These are phyloP conservation scores for Dendrophyllia cribrosa DNA, from an alignment of 64 coral and sea anemone species.

Conservation along the genomic window DNA sequence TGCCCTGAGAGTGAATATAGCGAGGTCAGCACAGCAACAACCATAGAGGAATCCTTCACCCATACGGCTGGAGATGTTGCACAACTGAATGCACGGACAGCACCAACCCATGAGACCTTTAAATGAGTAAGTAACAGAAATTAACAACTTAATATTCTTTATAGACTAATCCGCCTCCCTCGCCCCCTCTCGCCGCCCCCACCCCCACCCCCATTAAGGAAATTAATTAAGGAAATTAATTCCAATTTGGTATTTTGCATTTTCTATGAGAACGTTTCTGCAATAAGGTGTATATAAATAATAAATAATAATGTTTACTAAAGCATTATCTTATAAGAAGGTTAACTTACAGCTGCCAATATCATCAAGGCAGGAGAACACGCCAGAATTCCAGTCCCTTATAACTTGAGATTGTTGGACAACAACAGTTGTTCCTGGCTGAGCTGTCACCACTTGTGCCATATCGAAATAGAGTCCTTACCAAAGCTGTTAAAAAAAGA, in stretches of 20 bases:
- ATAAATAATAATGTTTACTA: too few relatives aligned
- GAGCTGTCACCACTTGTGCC: conserved; percentile 8
- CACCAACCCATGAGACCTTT: conserved; percentile 32
- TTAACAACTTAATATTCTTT: too few relatives aligned
- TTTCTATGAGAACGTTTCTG: too few relatives aligned
- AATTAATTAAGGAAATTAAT: too few relatives aligned
- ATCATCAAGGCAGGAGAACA: conserved; percentile 65
- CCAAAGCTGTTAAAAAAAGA: not conserved
- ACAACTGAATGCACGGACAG: conserved; percentile 41
- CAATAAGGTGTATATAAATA: too few relatives aligned
- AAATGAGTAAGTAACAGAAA: not conserved
- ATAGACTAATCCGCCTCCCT: too few relatives aligned
- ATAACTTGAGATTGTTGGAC: conserved; percentile 39
- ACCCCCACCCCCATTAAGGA: too few relatives aligned
- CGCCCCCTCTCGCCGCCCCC: too few relatives aligned
- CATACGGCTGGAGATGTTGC: conserved; percentile 53
- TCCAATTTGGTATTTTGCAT: too few relatives aligned
- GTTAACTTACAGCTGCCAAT: conserved; percentile 61
- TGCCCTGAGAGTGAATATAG: conserved; percentile 38
- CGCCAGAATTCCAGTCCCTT: conserved; percentile 58
- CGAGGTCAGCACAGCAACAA: conserved; percentile 3
- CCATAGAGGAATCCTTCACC: conserved; percentile 63
- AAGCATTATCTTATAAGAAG: not conserved
- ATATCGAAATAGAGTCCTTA: conserved; percentile 10
- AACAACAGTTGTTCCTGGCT: conserved; percentile 43